phyloP scores from a whole-genome alignment of 2,113 vertebrate genomes.

The Colistium nudipinnis region DNA sequence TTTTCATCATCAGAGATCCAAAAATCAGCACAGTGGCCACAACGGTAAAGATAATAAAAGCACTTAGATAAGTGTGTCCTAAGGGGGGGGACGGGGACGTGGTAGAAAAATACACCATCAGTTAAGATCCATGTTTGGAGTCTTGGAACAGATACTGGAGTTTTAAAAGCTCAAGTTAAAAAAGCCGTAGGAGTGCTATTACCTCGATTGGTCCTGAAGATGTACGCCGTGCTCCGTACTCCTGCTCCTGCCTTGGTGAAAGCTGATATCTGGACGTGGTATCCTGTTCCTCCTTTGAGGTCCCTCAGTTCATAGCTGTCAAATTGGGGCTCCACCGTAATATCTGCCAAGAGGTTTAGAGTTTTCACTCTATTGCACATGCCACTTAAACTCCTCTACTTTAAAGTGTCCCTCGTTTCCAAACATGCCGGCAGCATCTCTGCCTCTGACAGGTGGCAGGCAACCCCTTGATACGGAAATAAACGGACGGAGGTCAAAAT shows the following conservation, averaged over 20 bases:
- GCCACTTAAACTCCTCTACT: not conserved
- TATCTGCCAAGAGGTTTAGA: constrained; percentile 66
- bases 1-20: constrained; percentile 58
- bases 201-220: constrained; percentile 67
- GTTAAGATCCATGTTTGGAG: not conserved
- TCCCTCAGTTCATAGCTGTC: constrained; percentile 61
- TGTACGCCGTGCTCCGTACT: constrained; percentile 50
- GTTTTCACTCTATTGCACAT: not conserved
- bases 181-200: not conserved
- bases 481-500: not conserved
- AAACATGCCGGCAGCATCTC: too few species aligned
- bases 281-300: constrained; percentile 71
- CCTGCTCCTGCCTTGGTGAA: constrained; percentile 83
- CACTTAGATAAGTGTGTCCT: constrained; percentile 24
- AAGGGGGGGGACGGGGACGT: not conserved
- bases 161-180: not conserved
- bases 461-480: too few species aligned
- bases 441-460: too few species aligned
- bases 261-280: constrained; percentile 81
- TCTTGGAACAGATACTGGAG: not conserved
- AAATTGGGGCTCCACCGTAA: constrained; percentile 67
- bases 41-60: constrained; percentile 25
- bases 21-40: constrained; percentile 39
- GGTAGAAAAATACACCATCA: not conserved
- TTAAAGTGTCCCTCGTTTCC: not conserved